Conservation (phyloP, 2,113 vertebrate genomes). For the Cyrtonyx montezumae region DNA sequence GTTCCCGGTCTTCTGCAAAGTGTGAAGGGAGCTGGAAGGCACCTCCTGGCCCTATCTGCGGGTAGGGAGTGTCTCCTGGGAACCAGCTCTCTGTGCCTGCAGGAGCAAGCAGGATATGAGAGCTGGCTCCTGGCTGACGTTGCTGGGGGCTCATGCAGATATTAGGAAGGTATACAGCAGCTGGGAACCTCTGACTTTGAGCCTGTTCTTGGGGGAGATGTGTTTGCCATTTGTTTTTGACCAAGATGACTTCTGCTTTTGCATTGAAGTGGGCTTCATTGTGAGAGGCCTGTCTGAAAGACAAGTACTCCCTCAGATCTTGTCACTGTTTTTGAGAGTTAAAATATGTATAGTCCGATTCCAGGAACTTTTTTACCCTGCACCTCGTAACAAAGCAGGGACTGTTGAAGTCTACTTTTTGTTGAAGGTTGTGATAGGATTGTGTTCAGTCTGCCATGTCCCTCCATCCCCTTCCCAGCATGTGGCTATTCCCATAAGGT, state of each 20-base stretch:
- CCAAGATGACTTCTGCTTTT: neutral
- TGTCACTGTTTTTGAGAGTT: neutral
- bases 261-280: neutral
- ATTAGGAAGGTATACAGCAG: neutral
- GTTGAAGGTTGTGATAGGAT: neutral
- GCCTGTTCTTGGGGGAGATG: neutral
- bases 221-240: neutral
- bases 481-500: neutral
- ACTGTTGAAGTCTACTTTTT: neutral
- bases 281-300: neutral
- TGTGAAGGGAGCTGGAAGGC: neutral
- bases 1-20: conserved; percentile 16
- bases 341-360: neutral
- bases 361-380: rapidly evolving
- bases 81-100: neutral
- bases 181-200: conserved; percentile 1
- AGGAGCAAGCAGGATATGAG: neutral
- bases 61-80: conserved; percentile 51
- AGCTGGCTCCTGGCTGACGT: neutral
- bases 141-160: neutral
- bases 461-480: neutral
- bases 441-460: neutral
- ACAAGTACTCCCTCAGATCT: neutral
- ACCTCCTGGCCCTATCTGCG: conserved; percentile 26
- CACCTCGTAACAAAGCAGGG: neutral